These are phyloP conservation scores for Ptilorrhoa leucosticta DNA, from an alignment of 2,113 vertebrate species.

Conservation along the genomic window DNA sequence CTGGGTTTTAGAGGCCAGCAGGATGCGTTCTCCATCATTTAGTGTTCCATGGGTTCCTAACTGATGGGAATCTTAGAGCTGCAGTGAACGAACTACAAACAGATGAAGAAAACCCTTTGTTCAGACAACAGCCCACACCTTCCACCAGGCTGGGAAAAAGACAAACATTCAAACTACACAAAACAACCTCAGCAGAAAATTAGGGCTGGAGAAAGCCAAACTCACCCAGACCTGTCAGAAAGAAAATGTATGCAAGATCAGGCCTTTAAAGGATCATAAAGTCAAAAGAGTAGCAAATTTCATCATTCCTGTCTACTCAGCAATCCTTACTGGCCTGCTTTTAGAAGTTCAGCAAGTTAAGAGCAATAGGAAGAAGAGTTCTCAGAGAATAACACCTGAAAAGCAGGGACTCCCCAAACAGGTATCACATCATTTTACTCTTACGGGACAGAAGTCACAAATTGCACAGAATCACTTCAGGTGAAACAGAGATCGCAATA, in stretches of 20 bases:
- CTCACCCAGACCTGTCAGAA: background rate
- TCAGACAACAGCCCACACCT: background rate
- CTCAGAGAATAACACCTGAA: background rate
- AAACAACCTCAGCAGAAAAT: background rate
- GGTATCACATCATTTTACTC: background rate
- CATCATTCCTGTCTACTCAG: background rate
- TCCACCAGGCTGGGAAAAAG: background rate
- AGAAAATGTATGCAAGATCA: background rate
- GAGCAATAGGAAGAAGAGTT: background rate
- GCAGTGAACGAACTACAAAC: background rate
- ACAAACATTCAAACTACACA: background rate
- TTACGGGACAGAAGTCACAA: background rate
- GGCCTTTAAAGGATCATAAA: background rate
- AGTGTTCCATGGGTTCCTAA: background rate
- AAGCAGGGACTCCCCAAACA: background rate
- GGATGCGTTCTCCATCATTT: background rate
- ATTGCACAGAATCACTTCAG: background rate
- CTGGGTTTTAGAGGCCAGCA: background rate
- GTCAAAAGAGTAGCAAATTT: background rate
- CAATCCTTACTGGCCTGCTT: background rate
- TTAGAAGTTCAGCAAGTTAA: background rate
- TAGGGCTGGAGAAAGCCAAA: background rate
- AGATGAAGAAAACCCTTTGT: background rate
- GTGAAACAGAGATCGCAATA: background rate
- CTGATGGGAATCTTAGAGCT: background rate